Conservation (phyloP, 2,797 vertebrate species). For the Chelonia mydas region DNA sequence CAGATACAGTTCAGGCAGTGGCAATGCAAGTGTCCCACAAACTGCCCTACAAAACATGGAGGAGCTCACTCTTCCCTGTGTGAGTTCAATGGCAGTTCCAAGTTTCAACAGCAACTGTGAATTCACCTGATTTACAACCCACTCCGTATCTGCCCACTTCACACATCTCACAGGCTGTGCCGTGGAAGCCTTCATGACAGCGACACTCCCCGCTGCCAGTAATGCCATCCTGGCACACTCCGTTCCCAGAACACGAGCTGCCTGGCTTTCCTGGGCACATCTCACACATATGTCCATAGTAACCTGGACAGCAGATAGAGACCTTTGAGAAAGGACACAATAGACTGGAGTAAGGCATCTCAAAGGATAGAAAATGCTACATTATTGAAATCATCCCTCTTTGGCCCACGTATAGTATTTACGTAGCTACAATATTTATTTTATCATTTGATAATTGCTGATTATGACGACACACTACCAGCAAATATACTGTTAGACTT, state of each 20-base stretch:
- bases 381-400: background rate
- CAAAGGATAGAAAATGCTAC: background rate
- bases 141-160: constrained; percentile 91
- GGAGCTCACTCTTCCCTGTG: background rate
- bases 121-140: constrained; percentile 88
- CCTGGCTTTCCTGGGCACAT: constrained; percentile 90
- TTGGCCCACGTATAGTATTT: constrained; percentile 1
- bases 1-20: background rate
- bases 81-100: background rate
- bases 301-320: constrained; percentile 90
- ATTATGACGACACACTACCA: rapidly evolving
- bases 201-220: constrained; percentile 90
- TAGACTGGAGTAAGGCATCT: background rate
- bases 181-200: constrained; percentile 95
- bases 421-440: constrained; percentile 54
- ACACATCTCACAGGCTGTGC: constrained; percentile 94
- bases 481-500: background rate
- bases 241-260: constrained; percentile 90
- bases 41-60: background rate
- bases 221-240: constrained; percentile 89
- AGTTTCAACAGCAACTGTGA: rapidly evolving
- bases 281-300: constrained; percentile 91
- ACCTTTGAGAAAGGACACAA: constrained; percentile 74
- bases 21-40: background rate
- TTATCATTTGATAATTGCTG: rapidly evolving